Percentiles rank a stretch among this genome's conserved stretches.
Conservation (phyloP, 2,113 vertebrate genomes). For the Indicator maculatus region DNA sequence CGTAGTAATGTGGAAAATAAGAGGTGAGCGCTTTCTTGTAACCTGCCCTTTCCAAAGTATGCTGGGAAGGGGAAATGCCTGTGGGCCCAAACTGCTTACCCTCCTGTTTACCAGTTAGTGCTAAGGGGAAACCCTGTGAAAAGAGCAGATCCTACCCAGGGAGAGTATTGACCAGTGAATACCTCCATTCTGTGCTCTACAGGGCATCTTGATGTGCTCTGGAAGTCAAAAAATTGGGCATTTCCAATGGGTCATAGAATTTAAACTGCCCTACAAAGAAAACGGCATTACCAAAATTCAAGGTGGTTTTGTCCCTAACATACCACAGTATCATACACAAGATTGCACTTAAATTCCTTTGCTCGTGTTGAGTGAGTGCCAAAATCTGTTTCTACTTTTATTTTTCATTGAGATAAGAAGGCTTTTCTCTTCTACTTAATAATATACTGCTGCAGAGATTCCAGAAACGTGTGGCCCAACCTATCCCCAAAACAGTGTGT, state of each 20-base stretch:
- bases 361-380: not conserved
- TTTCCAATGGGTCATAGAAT: not conserved
- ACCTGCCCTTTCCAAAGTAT: not conserved
- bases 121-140: not conserved
- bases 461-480: not conserved
- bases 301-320: not conserved
- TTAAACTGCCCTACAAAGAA: not conserved
- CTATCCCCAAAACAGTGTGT: not conserved
- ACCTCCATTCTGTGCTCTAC: not conserved
- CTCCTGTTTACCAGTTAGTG: not conserved
- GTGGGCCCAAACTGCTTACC: not conserved
- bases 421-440: not conserved
- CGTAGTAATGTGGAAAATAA: conserved; percentile 1
- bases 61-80: not conserved
- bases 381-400: not conserved
- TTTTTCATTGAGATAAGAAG: not conserved
- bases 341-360: not conserved
- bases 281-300: not conserved
- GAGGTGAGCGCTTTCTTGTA: not conserved
- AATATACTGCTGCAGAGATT: not conserved
- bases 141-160: not conserved
- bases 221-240: not conserved
- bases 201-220: not conserved
- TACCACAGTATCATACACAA: not conserved
- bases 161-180: not conserved